phyloP scores from a whole-genome alignment of 37 sponge, comb jelly and placozoan genomes.

The Axinella damicornis region DNA sequence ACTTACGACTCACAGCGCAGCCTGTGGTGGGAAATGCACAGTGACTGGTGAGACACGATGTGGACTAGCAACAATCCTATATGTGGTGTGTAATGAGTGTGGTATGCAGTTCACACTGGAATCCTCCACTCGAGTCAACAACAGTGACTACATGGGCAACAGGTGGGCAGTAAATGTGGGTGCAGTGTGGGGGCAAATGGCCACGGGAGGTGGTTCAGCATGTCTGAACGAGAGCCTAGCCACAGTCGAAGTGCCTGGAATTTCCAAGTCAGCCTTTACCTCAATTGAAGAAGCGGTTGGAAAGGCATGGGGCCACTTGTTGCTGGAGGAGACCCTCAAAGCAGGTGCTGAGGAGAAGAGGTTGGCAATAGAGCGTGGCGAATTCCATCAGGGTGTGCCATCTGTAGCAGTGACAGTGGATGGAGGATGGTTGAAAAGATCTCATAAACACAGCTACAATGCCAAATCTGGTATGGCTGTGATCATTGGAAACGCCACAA shows the following conservation, averaged over 20 bases:
- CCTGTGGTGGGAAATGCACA: no score
- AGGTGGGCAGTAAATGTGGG: conserved; percentile 25
- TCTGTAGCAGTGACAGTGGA: no score
- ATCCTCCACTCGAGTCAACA: no score
- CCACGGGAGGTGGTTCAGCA: conserved; percentile 28
- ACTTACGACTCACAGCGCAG: no score
- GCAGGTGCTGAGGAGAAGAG: conserved; percentile 19
- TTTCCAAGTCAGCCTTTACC: not conserved
- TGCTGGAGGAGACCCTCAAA: not conserved
- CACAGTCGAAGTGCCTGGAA: conserved; percentile 16
- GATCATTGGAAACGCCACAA: no score
- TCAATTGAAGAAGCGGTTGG: conserved; percentile 10
- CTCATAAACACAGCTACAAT: no score
- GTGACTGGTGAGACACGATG: not conserved
- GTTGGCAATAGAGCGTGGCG: no score
- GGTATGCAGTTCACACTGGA: no score
- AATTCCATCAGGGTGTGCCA: no score
- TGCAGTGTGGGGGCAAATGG: conserved; percentile 36
- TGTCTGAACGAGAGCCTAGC: not conserved
- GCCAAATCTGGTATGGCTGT: no score
- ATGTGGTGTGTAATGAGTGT: not conserved
- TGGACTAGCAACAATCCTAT: not conserved
- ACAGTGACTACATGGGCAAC: no score
- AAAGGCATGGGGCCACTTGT: not conserved
- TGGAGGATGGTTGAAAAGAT: no score